Conservation (phyloP, 1,140 invertebrate genomes). For the Drosophila tani region DNA sequence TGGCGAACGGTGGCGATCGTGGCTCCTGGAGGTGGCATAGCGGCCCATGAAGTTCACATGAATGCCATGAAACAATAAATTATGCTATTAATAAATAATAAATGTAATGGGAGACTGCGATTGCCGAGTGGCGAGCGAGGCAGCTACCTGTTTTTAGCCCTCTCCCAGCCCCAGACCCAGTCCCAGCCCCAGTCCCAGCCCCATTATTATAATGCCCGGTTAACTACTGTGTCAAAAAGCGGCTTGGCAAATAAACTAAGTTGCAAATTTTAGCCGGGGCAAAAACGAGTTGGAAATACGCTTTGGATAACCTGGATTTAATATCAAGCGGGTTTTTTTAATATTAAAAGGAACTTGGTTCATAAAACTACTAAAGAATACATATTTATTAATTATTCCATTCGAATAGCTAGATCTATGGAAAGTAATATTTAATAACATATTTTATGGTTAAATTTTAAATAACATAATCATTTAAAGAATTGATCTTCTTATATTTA, state of each 20-base stretch:
- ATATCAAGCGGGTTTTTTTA: too few species aligned
- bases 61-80: conserved; percentile 85
- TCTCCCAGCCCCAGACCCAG: background rate
- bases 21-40: conserved; percentile 33
- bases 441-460: too few species aligned
- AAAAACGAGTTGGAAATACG: conserved; percentile 27
- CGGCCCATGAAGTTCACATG: conserved; percentile 79
- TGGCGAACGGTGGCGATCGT: conserved; percentile 24
- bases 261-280: conserved; percentile 12
- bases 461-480: too few species aligned
- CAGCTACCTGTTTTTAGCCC: conserved; percentile 72
- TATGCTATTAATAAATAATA: conserved; percentile 85
- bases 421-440: too few species aligned
- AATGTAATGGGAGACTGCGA: conserved; percentile 80
- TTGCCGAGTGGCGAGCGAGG: conserved; percentile 47
- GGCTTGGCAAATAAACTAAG: conserved; percentile 67
- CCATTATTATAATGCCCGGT: conserved; percentile 68
- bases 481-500: too few species aligned
- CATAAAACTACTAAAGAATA: too few species aligned
- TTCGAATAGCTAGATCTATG: too few species aligned
- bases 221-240: conserved; percentile 78
- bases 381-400: too few species aligned
- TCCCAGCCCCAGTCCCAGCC: background rate
- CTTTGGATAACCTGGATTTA: background rate
- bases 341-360: too few species aligned